A percentile compares a stretch with the other conserved stretches of the same genome.
These are phyloP conservation scores for Papilio xuthus DNA, from an alignment of 1,140 invertebrate species.

Conservation along the genomic window DNA sequence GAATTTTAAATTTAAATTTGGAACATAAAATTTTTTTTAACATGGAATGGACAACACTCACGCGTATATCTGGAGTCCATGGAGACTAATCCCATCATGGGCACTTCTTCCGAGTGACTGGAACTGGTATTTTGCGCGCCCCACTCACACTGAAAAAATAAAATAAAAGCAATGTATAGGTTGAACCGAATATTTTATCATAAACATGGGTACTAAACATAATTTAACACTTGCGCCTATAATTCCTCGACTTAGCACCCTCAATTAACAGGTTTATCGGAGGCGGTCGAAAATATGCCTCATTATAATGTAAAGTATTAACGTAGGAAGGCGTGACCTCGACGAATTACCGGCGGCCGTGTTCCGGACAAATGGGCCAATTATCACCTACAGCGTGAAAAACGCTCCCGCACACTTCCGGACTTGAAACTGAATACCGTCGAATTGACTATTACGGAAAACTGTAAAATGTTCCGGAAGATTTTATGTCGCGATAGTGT, in stretches of 20 bases:
- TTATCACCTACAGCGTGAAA: slow-evolving; percentile 33
- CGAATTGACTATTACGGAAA: slow-evolving; percentile 17
- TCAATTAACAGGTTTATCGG: slow-evolving; percentile 22
- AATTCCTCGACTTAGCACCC: slow-evolving; percentile 1
- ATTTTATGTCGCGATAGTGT: slow-evolving; percentile 30
- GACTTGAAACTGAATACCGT: neutral
- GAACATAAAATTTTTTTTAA: too few species aligned
- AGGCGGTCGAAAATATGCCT: slow-evolving; percentile 15
- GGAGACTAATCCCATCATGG: too few species aligned
- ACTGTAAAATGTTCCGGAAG: slow-evolving; percentile 15
- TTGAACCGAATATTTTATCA: neutral
- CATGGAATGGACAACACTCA: too few species aligned
- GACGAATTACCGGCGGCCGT: slow-evolving; percentile 28
- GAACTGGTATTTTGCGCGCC: too few species aligned
- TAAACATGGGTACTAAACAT: neutral
- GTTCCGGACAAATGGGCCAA: slow-evolving; percentile 37
- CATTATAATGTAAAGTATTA: slow-evolving; percentile 37
- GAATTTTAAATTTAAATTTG: neutral
- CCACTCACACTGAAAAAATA: too few species aligned
- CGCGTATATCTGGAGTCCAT: too few species aligned
- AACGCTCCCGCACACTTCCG: slow-evolving; percentile 26
- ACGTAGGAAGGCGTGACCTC: slow-evolving; percentile 25
- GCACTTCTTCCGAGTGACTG: too few species aligned
- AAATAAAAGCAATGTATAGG: neutral
- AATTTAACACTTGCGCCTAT: neutral